Conservation (phyloP, 2,888 invertebrate genomes). For the Eueremaeus valkanovi region DNA sequence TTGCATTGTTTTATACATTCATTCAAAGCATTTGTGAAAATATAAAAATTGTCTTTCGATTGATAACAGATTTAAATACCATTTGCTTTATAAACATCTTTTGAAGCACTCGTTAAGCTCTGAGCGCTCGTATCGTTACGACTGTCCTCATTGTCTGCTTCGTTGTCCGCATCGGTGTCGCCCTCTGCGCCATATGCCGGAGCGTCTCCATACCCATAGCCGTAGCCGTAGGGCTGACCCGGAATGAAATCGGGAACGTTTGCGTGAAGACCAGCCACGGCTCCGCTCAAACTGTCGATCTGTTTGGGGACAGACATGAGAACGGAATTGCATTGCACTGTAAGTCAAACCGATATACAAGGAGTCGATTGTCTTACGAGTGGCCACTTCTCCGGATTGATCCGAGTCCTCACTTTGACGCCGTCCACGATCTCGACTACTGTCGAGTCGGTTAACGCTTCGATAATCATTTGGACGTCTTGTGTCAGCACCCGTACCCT, state of each 20-base stretch:
- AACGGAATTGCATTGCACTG: too few species aligned
- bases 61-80: neutral
- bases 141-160: constrained; percentile 28
- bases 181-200: constrained; percentile 26
- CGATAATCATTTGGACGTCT: constrained; percentile 75
- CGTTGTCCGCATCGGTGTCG: constrained; percentile 33
- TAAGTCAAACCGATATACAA: neutral
- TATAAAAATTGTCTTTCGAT: too few species aligned
- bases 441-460: constrained; percentile 76
- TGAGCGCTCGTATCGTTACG: neutral
- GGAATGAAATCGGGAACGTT: constrained; percentile 43
- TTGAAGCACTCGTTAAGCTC: neutral
- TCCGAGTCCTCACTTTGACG: constrained; percentile 74
- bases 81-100: neutral
- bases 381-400: constrained; percentile 81
- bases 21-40: too few species aligned
- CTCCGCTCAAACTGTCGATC: constrained; percentile 10
- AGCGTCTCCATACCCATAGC: constrained; percentile 1
- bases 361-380: constrained; percentile 46
- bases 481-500: constrained; percentile 81
- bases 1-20: too few species aligned
- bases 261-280: constrained; percentile 37
- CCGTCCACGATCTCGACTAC: constrained; percentile 71
- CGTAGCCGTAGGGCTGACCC: constrained; percentile 40
- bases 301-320: too few species aligned